Conservation (phyloP, 2,888 invertebrate genomes). For the Pachliopta kotzebuea region DNA sequence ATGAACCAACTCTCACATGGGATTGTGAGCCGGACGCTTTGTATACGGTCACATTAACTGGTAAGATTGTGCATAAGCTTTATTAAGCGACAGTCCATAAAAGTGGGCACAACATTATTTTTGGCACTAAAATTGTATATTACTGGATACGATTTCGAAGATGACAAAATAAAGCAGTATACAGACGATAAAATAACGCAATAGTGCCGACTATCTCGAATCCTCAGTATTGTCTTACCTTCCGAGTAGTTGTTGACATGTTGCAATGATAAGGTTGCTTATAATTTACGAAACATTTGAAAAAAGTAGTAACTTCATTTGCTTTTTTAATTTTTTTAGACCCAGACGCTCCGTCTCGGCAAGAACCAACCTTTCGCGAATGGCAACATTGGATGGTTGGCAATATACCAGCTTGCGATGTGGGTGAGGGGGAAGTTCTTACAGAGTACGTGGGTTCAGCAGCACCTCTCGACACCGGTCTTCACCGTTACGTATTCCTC, state of each 20-base stretch:
- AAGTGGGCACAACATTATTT: no score
- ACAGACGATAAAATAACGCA: no score
- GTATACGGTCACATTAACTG: slow-evolving; percentile 92
- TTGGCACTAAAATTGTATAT: no score
- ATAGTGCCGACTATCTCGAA: no score
- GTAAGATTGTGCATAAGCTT: slow-evolving; percentile 57
- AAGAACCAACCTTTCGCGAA: slow-evolving; percentile 89
- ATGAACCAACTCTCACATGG: slow-evolving; percentile 86
- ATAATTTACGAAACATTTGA: no score
- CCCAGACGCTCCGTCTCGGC: slow-evolving; percentile 94
- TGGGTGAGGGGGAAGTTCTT: slow-evolving; percentile 86
- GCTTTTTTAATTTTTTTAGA: slow-evolving; percentile 76
- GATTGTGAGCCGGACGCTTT: slow-evolving; percentile 75
- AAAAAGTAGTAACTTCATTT: no score
- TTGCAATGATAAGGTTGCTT: not conserved
- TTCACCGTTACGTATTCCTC: slow-evolving; percentile 90
- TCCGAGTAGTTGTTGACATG: not conserved
- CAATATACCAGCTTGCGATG: slow-evolving; percentile 88
- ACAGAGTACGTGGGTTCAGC: slow-evolving; percentile 91
- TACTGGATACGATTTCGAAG: no score
- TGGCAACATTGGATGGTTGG: slow-evolving; percentile 96
- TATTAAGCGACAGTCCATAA: no score
- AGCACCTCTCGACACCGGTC: slow-evolving; percentile 87
- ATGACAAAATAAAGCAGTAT: no score
- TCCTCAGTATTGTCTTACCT: no score